phyloP scores from a whole-genome alignment of 1,140 invertebrate species.

The Drosophila erecta region DNA sequence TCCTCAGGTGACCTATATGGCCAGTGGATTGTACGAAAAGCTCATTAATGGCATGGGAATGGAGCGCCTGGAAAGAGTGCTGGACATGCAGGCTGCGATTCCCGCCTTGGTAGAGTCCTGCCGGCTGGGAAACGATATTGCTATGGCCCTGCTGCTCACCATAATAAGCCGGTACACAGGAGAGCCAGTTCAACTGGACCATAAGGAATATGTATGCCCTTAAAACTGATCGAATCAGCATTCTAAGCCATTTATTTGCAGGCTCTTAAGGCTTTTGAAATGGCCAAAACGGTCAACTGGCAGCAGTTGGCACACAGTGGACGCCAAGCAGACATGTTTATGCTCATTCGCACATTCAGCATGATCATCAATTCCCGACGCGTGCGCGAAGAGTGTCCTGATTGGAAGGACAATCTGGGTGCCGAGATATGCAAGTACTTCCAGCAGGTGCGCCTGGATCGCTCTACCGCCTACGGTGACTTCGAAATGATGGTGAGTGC shows the following conservation, averaged over 20 bases:
- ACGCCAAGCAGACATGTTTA: constrained; percentile 30
- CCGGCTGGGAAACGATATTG: constrained; percentile 11
- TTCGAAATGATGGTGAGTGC: constrained; percentile 42
- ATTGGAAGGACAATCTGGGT: constrained; percentile 26
- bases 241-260: not conserved
- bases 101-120: constrained; percentile 30
- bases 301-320: constrained; percentile 16
- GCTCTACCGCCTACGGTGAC: not conserved
- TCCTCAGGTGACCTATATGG: constrained; percentile 26
- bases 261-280: constrained; percentile 19
- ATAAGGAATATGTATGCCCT: constrained; percentile 4
- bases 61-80: constrained; percentile 29
- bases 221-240: too few relatives aligned
- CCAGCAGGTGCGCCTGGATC: constrained; percentile 8
- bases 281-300: constrained; percentile 34
- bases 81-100: constrained; percentile 33
- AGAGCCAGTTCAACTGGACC: not conserved
- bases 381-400: constrained; percentile 20
- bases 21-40: constrained; percentile 8
- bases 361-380: constrained; percentile 30
- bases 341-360: constrained; percentile 25
- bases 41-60: constrained; percentile 12
- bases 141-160: constrained; percentile 29
- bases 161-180: constrained; percentile 21
- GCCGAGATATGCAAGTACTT: constrained; percentile 43